Percentiles rank a stretch among this genome's conserved stretches.
phyloP scores from a whole-genome alignment of 2,797 vertebrate species.

The Intellagama lesueurii region DNA sequence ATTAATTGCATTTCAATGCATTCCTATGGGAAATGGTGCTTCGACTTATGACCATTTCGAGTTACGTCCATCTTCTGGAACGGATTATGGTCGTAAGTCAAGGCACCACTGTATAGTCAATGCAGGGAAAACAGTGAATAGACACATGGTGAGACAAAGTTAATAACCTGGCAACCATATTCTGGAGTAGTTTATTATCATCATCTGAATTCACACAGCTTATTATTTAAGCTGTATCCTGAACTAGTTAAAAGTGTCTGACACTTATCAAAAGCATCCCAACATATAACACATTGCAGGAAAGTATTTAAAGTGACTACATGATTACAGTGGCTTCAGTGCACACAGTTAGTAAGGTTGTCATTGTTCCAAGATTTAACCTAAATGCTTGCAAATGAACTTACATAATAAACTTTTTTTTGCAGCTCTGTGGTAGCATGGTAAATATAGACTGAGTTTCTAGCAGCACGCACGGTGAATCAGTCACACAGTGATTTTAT shows the following conservation, averaged over 20 bases:
- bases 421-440: background rate
- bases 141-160: too few relatives aligned
- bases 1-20: too few relatives aligned
- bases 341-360: background rate
- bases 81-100: too few relatives aligned
- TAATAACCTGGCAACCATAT: too few relatives aligned
- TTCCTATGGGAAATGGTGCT: too few relatives aligned
- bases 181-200: too few relatives aligned
- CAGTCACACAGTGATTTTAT: constrained; percentile 9
- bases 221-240: background rate
- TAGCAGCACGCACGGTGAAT: background rate
- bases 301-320: background rate
- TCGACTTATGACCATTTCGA: too few relatives aligned
- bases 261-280: background rate
- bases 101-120: too few relatives aligned
- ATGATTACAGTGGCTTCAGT: background rate
- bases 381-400: background rate
- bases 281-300: background rate
- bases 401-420: background rate
- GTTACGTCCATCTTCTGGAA: too few relatives aligned
- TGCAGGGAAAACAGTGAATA: too few relatives aligned
- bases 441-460: background rate
- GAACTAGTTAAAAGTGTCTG: background rate
- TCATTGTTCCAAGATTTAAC: background rate
- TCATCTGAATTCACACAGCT: too few relatives aligned